Base-by-base conservation (phyloP, 2,113 vertebrate genomes). In the Ursus arctos region DNA sequence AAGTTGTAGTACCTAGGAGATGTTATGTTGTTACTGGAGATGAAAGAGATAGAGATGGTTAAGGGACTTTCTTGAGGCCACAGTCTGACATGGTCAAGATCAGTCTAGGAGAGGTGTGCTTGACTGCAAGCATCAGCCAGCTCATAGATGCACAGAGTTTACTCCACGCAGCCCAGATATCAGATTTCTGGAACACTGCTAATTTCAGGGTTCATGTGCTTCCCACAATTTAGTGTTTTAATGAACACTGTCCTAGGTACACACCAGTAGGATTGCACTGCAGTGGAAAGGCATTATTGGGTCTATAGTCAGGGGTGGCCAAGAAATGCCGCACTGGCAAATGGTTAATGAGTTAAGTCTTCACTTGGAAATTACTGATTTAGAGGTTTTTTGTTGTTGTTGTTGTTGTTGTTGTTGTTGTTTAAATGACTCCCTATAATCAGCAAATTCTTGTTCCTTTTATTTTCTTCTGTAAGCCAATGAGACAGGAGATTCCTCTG, bases 391-490 rank as follows among this genome's bases (percentile, higher is more conserved):
- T 67, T 6, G 4, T 40, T 40, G 4, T 40, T 40, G 40, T 40
- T 40, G 4, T 40, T 40, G 40, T 40, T 40, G 40, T 40, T 40
- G 40, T 15, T 67, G 18, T 67, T 18, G 2, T n/a, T 67, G 33
- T 55, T n/a, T 47, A 31, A 94, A 65, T 85, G 36, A 57, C 15
- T 85, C n/a, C n/a, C 14, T 59, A 76, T 4, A 88, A 28, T 33
- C 36, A 79, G 4, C 28, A 92, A 33, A 36, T 63, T 69, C 3
- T 94, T 59, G 5, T 83, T 47, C 24, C 18, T 88, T 96, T 91
- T 71, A 72, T 53, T 95, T 96, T 21, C 26, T 94, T 92, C 31
- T 36, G 14, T 65, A 97, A 96, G 33, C 16, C n/a, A 92, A 43
- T 40, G 71, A 91, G 88, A 43, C 4, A 91, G 33, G 10, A 83